phyloP scores from a whole-genome alignment of 2,888 invertebrate species.

The Acanthosepion pharaonis region DNA sequence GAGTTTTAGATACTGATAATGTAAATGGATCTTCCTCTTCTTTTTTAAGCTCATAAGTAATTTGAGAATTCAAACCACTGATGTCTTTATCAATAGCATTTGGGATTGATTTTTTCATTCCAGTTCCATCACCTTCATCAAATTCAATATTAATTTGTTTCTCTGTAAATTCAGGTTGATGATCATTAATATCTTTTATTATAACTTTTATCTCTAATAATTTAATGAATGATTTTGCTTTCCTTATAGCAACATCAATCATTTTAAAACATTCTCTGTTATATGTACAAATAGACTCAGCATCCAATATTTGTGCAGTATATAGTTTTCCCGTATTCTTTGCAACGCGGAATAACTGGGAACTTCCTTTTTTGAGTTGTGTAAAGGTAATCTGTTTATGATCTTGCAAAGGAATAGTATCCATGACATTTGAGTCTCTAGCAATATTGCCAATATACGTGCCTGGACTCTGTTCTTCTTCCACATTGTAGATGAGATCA shows the following conservation, averaged over 20 bases:
- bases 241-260: not conserved
- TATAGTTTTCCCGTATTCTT: not conserved
- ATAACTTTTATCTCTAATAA: not conserved
- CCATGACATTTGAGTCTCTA: not conserved
- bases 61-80: not conserved
- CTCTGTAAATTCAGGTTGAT: not conserved
- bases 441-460: slow-evolving; percentile 1
- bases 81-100: not conserved
- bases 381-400: not conserved
- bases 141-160: not conserved
- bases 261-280: not conserved
- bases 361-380: not conserved
- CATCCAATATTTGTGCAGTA: not conserved
- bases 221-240: not conserved
- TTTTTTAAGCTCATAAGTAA: not conserved
- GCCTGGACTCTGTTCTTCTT: slow-evolving; percentile 14
- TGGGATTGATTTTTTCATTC: not conserved
- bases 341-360: not conserved
- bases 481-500: not conserved
- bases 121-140: not conserved
- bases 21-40: not conserved
- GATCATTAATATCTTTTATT: not conserved
- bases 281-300: not conserved
- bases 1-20: not conserved
- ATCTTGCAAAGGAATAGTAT: not conserved